Percentiles rank a stretch among this genome's conserved stretches.
Evolutionary conservation across 37 sponge, comb jelly and placozoan genomes (phyloP).

Genomic region (Eunapius fragilis): DNA sequence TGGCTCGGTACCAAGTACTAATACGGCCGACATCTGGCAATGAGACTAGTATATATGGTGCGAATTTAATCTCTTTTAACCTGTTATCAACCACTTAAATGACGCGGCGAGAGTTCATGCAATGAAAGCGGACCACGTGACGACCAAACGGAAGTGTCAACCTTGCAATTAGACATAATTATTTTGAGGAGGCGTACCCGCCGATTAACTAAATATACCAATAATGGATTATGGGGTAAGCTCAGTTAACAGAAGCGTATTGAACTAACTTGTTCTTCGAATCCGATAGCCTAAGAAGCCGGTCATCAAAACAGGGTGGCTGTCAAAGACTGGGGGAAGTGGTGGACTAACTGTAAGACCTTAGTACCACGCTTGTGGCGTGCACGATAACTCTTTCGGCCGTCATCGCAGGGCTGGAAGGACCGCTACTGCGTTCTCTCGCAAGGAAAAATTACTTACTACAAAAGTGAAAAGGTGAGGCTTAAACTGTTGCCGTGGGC

Average conservation of each 20-base stretch:
- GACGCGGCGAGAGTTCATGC: too few species aligned
- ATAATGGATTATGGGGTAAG: not conserved
- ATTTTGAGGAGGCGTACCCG: not conserved
- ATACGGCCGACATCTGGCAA: too few species aligned
- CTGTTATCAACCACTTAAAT: too few species aligned
- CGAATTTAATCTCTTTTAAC: too few species aligned
- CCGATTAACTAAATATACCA: too few species aligned
- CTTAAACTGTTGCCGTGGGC: not conserved
- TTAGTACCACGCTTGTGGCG: not conserved
- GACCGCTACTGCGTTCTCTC: conserved; percentile 57
- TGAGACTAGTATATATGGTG: too few species aligned
- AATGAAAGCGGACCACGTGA: too few species aligned
- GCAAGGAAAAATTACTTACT: conserved; percentile 61
- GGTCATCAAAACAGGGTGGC: conserved; percentile 49
- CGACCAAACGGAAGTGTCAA: too few species aligned
- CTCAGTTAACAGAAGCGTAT: not conserved
- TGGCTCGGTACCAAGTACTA: too few species aligned
- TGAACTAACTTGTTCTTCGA: not conserved
- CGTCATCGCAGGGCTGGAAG: conserved; percentile 63
- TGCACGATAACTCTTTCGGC: not conserved
- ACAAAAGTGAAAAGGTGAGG: conserved; percentile 44
- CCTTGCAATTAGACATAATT: too few species aligned
- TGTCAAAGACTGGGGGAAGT: conserved; percentile 54
- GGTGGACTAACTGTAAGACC: not conserved
- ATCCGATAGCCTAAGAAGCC: not conserved